phyloP scores from a whole-genome alignment of 2,797 vertebrate genomes.

The Sebastes miniatus region DNA sequence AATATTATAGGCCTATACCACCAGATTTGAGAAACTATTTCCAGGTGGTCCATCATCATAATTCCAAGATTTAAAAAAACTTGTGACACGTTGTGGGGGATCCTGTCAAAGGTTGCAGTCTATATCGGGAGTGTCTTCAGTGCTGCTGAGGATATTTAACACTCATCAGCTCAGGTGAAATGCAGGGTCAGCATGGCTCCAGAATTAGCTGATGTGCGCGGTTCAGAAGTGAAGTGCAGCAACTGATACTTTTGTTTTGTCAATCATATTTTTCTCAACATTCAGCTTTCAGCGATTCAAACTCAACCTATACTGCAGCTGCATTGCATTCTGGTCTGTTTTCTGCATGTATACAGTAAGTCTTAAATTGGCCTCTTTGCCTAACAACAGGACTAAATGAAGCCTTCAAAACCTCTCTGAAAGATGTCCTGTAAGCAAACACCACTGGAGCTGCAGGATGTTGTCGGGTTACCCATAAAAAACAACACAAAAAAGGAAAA shows the following conservation, averaged over 20 bases:
- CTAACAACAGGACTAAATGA: background rate
- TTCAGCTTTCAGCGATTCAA: background rate
- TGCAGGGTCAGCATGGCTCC: background rate
- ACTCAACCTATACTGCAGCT: background rate
- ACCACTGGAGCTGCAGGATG: background rate
- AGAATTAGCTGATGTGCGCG: background rate
- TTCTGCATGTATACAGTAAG: background rate
- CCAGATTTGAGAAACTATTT: background rate
- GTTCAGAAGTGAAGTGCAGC: background rate
- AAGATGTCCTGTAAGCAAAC: background rate
- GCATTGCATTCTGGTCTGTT: background rate
- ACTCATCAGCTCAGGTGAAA: background rate
- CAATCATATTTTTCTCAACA: background rate
- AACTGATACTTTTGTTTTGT: background rate
- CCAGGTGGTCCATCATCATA: too few species aligned
- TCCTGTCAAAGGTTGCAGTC: background rate
- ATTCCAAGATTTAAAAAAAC: background rate
- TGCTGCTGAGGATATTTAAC: background rate
- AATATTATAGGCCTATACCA: background rate
- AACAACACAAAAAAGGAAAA: background rate
- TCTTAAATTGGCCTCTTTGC: background rate
- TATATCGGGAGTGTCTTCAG: background rate
- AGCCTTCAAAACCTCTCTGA: background rate
- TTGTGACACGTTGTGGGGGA: background rate
- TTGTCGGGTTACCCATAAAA: background rate